Evolutionary conservation across 2,113 vertebrate genomes (phyloP), one percentile per base, ranked within the genome.

Genomic region (Eclectus roratus): DNA sequence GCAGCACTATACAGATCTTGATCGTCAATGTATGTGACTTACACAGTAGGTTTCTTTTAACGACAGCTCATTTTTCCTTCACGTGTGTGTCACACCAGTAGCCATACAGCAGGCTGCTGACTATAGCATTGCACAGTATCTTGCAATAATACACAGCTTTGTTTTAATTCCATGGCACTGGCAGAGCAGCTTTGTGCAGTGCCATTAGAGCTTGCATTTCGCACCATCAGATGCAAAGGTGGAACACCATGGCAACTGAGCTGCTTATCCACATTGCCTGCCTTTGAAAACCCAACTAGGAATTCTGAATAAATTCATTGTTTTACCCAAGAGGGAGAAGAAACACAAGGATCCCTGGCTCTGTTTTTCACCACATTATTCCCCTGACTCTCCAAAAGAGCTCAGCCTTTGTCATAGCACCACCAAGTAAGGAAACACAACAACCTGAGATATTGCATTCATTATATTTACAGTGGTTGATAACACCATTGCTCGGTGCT

Each of bases 161-260:
- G 70, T 85, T 73, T 76, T 43, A 85, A 35, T 74, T 66, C 73
- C 50, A 41, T 6, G 61, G 65, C 73, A 53, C 13, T 33, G 28
- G 61, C 65, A 71, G 6, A 33, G 47, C 29, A 69, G 79, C 82
- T 94, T 80, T 80, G 58, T 77, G 76, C 55, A 28, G 46, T 35
- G 55, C 60, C 9, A 3, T 82, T 78, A 81, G 18, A 87, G 65
- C 85, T 74, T 91, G 50, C 47, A 33, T 88, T 88, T 85, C 80
- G 47, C 68, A 80, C 80, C 68, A 55, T 72, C 33, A 11, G 16
- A 81, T 37, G 80, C 71, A 85, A 92, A 88, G 47, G 63, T 91
- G 60, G 80, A 83, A 88, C 53, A 63, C 93, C 94, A 96, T 80
- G 68, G 91, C 89, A 96, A 92, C 94, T 69, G 76, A 93, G 83